Evolutionary conservation across 2,113 vertebrate species (phyloP), one percentile per base, ranked within the genome.

Genomic region (Callipepla californica): DNA sequence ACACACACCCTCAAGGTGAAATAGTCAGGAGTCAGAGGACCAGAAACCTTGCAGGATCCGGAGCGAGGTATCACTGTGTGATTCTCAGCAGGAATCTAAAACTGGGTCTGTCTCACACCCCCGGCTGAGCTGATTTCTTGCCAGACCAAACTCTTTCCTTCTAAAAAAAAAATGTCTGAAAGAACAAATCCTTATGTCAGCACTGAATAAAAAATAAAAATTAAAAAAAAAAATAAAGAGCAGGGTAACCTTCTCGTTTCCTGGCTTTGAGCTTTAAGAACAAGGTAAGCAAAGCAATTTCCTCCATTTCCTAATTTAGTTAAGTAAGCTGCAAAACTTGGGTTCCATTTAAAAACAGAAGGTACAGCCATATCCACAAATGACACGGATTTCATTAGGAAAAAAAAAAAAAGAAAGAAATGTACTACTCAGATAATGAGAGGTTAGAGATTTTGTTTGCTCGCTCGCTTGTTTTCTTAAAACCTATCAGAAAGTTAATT

Each of bases 41-140:
- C 47, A 84, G 73, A 80, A 88, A 55, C 7, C 13, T 67, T 50
- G 18, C 0, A 78, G 88, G 68, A 50, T 77, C 57, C 82, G 51
- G 82, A 50, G 82, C 63, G 77, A 91, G 87, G 74, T 93, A 32
- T 76, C 72, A 15, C 25, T 12, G 55, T 19, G 3, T 7, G 79
- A 83, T 63, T 93, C 93, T 88, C 88, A 95, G 90, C 82, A 85
- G 85, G 87, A 85, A 66, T 66, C 58, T 53, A 86, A 85, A 96
- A 74, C 70, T 87, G 87, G 81, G 67, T 89, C 50, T 95, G 55
- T 86, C 77, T 87, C 75, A 87, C 73, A 91, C 48, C 87, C 78
- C 94, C 0, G 0, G 9, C 87, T 89, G 87, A 89, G 90, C 72
- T 95, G 82, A 82, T 92, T 95, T 91, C 82, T 91, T 77, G 70